phyloP scores from a whole-genome alignment of 2,113 vertebrate species.

The Sylvilagus bachmani region DNA sequence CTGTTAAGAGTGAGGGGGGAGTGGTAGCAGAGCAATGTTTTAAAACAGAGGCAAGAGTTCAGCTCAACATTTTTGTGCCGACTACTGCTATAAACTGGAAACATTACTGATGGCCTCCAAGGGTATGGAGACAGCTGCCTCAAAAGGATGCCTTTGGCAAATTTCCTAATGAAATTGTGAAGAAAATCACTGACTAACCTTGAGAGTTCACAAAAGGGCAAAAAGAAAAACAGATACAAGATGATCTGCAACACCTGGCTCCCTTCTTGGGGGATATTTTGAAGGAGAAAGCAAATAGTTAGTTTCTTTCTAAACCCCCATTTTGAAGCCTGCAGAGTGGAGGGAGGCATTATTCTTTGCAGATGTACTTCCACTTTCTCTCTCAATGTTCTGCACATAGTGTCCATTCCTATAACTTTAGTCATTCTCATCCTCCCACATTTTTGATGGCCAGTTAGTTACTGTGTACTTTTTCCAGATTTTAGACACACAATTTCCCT shows the following conservation, averaged over 20 bases:
- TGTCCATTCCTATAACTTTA: neutral
- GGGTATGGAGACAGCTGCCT: slow-evolving; percentile 89
- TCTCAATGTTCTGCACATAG: neutral
- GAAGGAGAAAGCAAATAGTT: slow-evolving; percentile 48
- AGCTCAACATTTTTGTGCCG: slow-evolving; percentile 75
- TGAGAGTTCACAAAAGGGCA: slow-evolving; percentile 87
- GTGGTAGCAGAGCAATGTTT: slow-evolving; percentile 1
- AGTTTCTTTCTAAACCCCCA: neutral
- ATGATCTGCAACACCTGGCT: slow-evolving; percentile 77
- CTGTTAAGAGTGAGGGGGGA: neutral
- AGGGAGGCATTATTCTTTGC: neutral
- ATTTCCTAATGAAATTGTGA: slow-evolving; percentile 89
- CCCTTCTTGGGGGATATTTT: slow-evolving; percentile 50
- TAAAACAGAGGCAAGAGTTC: slow-evolving; percentile 75
- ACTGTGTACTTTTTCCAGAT: neutral
- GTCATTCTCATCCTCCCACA: neutral
- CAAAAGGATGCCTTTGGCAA: slow-evolving; percentile 89
- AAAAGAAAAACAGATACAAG: slow-evolving; percentile 80
- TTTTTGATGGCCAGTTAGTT: neutral
- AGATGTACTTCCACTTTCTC: neutral
- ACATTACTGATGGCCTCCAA: slow-evolving; percentile 87
- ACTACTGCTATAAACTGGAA: slow-evolving; percentile 83
- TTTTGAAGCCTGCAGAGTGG: neutral
- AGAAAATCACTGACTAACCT: slow-evolving; percentile 88
- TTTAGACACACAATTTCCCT: neutral